These are phyloP conservation scores for Pagetopsis macropterus DNA, from an alignment of 2,797 vertebrate genomes.

Conservation along the genomic window DNA sequence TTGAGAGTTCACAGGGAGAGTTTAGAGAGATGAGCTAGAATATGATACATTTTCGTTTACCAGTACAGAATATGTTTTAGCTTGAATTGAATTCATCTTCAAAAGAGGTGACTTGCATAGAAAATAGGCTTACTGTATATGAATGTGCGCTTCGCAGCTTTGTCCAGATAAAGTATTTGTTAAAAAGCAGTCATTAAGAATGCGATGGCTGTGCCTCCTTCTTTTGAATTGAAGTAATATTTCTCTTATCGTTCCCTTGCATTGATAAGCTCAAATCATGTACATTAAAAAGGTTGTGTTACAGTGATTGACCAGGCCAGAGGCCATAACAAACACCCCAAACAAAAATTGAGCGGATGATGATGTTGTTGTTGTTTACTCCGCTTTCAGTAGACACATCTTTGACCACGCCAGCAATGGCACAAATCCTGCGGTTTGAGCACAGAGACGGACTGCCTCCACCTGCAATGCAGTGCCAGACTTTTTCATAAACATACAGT, in stretches of 20 bases:
- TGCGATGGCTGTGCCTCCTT: background rate
- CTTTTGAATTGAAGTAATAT: background rate
- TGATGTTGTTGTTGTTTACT: constrained; percentile 29
- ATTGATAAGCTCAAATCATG: background rate
- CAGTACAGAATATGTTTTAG: no score
- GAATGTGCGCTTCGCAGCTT: constrained; percentile 17
- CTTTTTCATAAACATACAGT: constrained; percentile 54
- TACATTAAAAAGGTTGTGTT: background rate
- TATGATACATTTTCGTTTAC: no score
- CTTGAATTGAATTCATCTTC: no score
- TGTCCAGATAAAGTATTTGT: constrained; percentile 23
- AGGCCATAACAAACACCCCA: background rate
- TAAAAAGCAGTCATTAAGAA: background rate
- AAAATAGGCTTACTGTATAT: constrained; percentile 4
- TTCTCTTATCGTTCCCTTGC: background rate
- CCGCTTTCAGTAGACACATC: constrained; percentile 45
- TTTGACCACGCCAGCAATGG: constrained; percentile 20
- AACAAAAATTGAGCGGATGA: constrained; percentile 32
- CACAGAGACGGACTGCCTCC: constrained; percentile 37
- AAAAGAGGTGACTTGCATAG: background rate
- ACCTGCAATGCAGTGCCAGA: constrained; percentile 56
- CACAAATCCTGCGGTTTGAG: constrained; percentile 38
- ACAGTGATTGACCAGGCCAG: background rate
- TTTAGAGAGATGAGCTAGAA: no score
- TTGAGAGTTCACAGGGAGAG: no score